These are phyloP conservation scores for Drosophila asahinai DNA, from an alignment of 1,140 invertebrate genomes.

Conservation along the genomic window DNA sequence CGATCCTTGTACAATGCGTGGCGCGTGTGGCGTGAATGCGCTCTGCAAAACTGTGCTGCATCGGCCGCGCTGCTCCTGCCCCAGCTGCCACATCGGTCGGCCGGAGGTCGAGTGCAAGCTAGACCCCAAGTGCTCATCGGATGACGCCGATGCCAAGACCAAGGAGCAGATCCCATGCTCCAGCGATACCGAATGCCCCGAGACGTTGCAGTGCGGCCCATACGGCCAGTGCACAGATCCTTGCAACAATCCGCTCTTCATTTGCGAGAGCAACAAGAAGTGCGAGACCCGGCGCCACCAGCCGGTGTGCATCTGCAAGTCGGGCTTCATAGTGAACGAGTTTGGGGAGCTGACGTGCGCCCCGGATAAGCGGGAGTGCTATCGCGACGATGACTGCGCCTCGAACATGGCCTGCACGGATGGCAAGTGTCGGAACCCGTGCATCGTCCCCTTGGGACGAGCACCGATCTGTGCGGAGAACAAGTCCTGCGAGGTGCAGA, in stretches of 20 bases:
- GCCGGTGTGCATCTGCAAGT: conserved; percentile 94
- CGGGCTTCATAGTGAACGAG: conserved; percentile 94
- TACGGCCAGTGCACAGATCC: conserved; percentile 92
- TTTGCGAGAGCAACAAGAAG: conserved; percentile 92
- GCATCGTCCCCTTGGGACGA: conserved; percentile 87
- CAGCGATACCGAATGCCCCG: conserved; percentile 90
- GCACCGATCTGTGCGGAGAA: conserved; percentile 90
- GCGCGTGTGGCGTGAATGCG: conserved; percentile 95
- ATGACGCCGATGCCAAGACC: conserved; percentile 86
- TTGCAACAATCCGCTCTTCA: conserved; percentile 87
- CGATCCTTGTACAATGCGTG: conserved; percentile 94
- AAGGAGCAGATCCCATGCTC: conserved; percentile 87
- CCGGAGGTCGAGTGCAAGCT: conserved; percentile 91
- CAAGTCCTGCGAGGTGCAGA: conserved; percentile 93
- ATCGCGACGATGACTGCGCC: conserved; percentile 92
- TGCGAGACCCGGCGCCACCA: conserved; percentile 94
- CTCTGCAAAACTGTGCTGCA: conserved; percentile 93
- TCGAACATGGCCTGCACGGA: conserved; percentile 93
- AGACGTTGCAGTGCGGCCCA: conserved; percentile 90
- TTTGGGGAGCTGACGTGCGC: conserved; percentile 93
- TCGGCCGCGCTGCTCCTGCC: conserved; percentile 93
- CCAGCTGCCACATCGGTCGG: conserved; percentile 93
- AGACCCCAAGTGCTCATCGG: conserved; percentile 90
- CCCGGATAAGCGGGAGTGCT: conserved; percentile 91
- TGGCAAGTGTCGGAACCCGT: conserved; percentile 94